Percentiles rank a stretch among this genome's conserved stretches.
Conservation (phyloP, 2,888 invertebrate genomes). For the Phasia obesa region DNA sequence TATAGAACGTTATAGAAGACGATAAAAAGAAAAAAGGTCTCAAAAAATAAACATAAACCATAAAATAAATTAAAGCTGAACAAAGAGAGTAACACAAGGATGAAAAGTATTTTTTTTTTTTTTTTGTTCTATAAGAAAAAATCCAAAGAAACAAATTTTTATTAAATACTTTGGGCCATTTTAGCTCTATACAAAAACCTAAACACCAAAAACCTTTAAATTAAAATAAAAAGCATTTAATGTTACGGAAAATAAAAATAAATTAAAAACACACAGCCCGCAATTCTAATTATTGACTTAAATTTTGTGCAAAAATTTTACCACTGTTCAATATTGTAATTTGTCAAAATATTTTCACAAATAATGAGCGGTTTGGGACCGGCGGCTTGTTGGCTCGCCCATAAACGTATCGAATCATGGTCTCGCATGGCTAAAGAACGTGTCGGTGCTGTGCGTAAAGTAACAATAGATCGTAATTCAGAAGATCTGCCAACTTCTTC, state of each 20-base stretch:
- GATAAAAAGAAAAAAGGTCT: no score
- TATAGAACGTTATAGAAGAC: no score
- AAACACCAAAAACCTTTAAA: no score
- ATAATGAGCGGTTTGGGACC: slow-evolving; percentile 88
- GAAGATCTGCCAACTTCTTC: slow-evolving; percentile 77
- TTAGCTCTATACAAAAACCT: no score
- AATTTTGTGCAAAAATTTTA: background rate
- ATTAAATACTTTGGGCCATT: no score
- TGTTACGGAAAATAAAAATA: background rate
- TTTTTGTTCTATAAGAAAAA: no score
- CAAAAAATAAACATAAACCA: no score
- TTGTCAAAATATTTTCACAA: slow-evolving; percentile 69
- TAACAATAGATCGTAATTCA: slow-evolving; percentile 80
- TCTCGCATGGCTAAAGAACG: slow-evolving; percentile 89
- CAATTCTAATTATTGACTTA: background rate
- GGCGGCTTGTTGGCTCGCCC: slow-evolving; percentile 89
- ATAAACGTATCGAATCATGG: slow-evolving; percentile 90
- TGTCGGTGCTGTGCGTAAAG: slow-evolving; percentile 82
- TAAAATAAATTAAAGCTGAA: no score
- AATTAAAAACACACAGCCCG: background rate
- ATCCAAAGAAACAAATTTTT: no score
- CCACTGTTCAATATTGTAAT: slow-evolving; percentile 15
- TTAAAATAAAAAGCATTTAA: background rate
- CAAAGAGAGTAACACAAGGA: no score
- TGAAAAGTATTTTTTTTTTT: no score